These are phyloP conservation scores for Corvus cornix DNA, from an alignment of 2,113 vertebrate genomes.

Conservation along the genomic window DNA sequence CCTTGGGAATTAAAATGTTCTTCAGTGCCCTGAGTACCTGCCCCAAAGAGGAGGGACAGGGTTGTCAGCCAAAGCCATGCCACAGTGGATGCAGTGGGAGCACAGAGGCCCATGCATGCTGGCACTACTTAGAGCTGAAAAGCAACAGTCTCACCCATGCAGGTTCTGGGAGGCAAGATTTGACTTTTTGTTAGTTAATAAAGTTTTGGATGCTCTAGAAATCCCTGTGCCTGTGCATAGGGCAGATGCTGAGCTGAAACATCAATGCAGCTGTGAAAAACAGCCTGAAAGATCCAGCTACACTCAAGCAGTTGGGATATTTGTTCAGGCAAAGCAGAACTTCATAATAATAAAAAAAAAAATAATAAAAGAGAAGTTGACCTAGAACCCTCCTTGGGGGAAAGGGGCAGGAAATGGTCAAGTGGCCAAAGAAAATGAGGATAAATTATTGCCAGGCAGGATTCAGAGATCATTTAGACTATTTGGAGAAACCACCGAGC, in stretches of 20 bases:
- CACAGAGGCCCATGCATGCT: fast-evolving
- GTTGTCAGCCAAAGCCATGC: neutral
- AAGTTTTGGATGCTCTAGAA: neutral
- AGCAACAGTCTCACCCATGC: neutral
- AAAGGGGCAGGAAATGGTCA: neutral
- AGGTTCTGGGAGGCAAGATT: neutral
- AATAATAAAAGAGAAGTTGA: neutral
- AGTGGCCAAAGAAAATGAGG: neutral
- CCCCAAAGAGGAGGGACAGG: neutral
- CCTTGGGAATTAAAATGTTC: constrained; percentile 38
- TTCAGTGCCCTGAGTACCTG: constrained; percentile 36
- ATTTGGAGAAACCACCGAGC: neutral
- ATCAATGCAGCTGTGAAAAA: neutral
- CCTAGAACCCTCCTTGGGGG: neutral
- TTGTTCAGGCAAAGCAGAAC: neutral
- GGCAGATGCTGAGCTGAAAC: neutral
- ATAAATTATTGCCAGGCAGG: neutral
- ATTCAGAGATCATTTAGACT: neutral
- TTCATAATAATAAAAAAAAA: neutral
- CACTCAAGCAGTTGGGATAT: neutral
- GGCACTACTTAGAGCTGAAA: neutral
- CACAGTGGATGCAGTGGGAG: neutral
- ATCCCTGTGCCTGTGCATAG: neutral
- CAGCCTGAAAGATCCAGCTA: neutral
- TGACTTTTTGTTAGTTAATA: neutral